Conservation (phyloP, 2,797 vertebrate genomes). For the Pristis pectinata region DNA sequence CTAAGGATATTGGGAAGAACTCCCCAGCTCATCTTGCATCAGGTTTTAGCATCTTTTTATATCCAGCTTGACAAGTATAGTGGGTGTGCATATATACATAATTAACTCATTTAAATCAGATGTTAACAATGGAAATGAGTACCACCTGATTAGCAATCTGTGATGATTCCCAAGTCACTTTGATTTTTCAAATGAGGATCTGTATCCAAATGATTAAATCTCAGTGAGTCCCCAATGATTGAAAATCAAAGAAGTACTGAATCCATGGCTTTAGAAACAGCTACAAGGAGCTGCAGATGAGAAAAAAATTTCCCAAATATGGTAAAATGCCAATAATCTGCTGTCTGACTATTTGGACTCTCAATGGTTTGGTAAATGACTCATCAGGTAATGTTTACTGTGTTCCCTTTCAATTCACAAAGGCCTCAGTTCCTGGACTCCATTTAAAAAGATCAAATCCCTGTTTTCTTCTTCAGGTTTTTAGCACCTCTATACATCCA, state of each 20-base stretch:
- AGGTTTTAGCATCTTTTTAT: neutral
- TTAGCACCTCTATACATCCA: too few species aligned
- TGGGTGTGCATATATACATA: neutral
- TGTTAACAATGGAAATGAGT: neutral
- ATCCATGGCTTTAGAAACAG: neutral
- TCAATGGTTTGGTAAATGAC: too few species aligned
- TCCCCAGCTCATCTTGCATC: neutral
- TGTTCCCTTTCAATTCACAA: too few species aligned
- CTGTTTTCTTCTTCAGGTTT: too few species aligned
- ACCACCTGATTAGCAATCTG: neutral
- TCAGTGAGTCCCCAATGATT: neutral
- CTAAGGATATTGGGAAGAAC: neutral
- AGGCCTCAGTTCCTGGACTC: too few species aligned
- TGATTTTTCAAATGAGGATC: neutral
- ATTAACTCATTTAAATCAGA: neutral
- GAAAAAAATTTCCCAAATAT: slow-evolving; percentile 20
- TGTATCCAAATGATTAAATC: neutral
- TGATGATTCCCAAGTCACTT: neutral
- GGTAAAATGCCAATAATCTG: too few species aligned
- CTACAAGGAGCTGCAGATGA: neutral
- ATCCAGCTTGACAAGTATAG: neutral
- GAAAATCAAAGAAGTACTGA: neutral
- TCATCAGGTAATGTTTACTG: too few species aligned
- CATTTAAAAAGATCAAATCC: too few species aligned
- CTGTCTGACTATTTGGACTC: too few species aligned